Evolutionary conservation across 2,888 invertebrate genomes (phyloP).

Genomic region (Scelioninae gen. 1): DNA sequence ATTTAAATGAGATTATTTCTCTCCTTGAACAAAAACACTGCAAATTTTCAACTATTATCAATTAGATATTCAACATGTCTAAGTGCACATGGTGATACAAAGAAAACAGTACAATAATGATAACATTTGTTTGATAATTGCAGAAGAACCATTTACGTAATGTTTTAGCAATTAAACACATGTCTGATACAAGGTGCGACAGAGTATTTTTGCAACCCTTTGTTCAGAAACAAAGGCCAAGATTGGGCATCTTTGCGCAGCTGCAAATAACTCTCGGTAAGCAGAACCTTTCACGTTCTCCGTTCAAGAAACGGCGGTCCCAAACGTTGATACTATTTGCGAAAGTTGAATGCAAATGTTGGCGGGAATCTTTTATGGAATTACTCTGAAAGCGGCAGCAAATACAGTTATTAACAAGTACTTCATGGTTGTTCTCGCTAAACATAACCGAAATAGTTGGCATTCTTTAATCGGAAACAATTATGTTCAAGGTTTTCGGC

Average conservation of each 20-base stretch:
- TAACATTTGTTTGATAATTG: neutral
- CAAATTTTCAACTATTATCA: neutral
- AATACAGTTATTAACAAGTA: conserved; percentile 2
- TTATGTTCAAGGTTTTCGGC: conserved; percentile 9
- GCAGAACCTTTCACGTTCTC: neutral
- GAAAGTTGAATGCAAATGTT: conserved; percentile 3
- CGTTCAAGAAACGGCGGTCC: neutral
- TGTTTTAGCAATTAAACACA: neutral
- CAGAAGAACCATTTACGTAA: neutral
- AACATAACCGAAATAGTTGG: neutral
- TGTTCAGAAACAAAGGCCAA: conserved; percentile 1
- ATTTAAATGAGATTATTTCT: no score
- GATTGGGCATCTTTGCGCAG: conserved; percentile 8
- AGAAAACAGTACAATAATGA: neutral
- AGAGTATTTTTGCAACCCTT: neutral
- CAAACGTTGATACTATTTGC: neutral
- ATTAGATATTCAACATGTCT: neutral
- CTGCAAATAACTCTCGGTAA: conserved; percentile 3
- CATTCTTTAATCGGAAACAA: neutral
- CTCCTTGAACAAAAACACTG: no score
- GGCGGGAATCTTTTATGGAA: neutral
- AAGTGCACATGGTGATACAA: neutral
- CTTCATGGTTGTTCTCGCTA: neutral
- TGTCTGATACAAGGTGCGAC: neutral
- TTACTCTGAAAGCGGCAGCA: no score